These are phyloP conservation scores for Sycon ciliatum DNA, from an alignment of 37 sponge, comb jelly and placozoan genomes.

Conservation along the genomic window DNA sequence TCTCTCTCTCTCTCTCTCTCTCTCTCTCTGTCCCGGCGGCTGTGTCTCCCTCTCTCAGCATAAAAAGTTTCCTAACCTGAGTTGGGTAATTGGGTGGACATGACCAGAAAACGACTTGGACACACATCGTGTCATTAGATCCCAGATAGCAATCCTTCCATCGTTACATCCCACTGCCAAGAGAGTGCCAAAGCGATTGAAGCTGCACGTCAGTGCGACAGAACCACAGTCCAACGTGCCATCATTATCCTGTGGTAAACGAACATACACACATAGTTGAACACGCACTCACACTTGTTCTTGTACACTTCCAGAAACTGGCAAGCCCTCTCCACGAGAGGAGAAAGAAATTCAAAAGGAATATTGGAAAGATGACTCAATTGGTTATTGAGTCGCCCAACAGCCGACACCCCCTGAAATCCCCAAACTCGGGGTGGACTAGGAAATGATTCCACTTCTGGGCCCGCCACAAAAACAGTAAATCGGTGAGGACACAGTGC, in stretches of 20 bases:
- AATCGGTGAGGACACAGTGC: no score
- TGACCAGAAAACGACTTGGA: slow-evolving; percentile 70
- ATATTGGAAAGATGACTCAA: no score
- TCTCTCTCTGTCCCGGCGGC: slow-evolving; percentile 2
- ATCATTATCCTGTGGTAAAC: slow-evolving; percentile 85
- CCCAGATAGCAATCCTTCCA: slow-evolving; percentile 85
- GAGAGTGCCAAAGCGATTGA: slow-evolving; percentile 84
- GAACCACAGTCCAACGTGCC: slow-evolving; percentile 88
- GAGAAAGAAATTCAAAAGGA: no score
- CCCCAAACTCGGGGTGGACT: no score
- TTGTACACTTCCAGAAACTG: no score
- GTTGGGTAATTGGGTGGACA: slow-evolving; percentile 84
- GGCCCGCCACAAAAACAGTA: no score
- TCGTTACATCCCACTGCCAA: slow-evolving; percentile 97
- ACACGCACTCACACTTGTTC: no score
- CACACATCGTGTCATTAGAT: slow-evolving; percentile 88
- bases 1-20: slow-evolving; percentile 21
- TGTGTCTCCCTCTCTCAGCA: slow-evolving; percentile 21
- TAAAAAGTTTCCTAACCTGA: slow-evolving; percentile 45
- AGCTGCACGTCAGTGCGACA: slow-evolving; percentile 81
- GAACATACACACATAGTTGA: no score
- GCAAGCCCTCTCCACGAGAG: no score
- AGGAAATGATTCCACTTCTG: no score
- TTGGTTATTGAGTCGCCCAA: no score
- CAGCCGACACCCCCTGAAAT: no score